Evolutionary conservation across 2,797 vertebrate genomes (phyloP).

Genomic region (Anguilla obscura): DNA sequence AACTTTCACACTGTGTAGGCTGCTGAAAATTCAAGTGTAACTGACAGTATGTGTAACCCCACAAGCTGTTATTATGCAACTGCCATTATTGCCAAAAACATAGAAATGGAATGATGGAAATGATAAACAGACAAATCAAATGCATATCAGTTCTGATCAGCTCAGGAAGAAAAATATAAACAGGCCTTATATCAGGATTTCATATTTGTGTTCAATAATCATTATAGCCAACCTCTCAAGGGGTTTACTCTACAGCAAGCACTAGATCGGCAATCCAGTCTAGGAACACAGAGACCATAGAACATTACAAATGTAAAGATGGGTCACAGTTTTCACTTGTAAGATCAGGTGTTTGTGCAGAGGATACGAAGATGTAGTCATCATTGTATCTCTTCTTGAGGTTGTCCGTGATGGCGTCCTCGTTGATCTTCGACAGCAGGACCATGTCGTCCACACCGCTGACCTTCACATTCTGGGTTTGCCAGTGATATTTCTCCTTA

Average conservation of each 20-base stretch:
- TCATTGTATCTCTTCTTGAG: conserved; percentile 83
- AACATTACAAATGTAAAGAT: not conserved
- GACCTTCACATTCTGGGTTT: conserved; percentile 80
- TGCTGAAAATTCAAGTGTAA: not conserved
- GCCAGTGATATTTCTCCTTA: conserved; percentile 83
- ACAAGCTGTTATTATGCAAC: not conserved
- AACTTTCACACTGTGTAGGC: not conserved
- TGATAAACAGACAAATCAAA: not conserved
- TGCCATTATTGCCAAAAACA: not conserved
- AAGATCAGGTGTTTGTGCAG: not conserved
- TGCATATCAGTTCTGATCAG: not conserved
- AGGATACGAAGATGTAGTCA: conserved; percentile 80
- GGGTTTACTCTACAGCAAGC: not conserved
- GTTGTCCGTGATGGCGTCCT: conserved; percentile 83
- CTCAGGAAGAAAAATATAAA: not conserved
- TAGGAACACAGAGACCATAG: not conserved
- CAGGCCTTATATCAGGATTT: not conserved
- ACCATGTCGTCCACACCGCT: conserved; percentile 86
- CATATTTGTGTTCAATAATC: not conserved
- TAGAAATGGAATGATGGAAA: not conserved
- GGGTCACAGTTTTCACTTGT: not conserved
- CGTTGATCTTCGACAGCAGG: conserved; percentile 78
- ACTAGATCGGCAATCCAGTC: not conserved
- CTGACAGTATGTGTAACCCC: not conserved
- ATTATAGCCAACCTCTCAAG: conserved; percentile 21